Conservation (phyloP, 2,888 invertebrate species). For the Plutella xylostella region DNA sequence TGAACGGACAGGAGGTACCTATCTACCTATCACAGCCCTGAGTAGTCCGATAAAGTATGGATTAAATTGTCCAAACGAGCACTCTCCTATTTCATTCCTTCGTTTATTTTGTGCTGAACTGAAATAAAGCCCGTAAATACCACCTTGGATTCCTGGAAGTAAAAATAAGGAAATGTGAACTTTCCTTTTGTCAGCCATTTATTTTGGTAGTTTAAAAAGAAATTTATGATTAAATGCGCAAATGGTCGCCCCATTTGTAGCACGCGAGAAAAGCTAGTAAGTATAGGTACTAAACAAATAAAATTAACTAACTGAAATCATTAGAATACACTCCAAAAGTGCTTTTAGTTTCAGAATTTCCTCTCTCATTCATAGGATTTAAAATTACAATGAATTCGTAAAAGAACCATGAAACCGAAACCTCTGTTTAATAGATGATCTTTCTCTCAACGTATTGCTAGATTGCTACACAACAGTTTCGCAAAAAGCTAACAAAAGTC, state of each 20-base stretch:
- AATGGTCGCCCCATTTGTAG: neutral
- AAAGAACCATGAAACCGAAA: too few relatives aligned
- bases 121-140: too few relatives aligned
- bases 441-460: too few relatives aligned
- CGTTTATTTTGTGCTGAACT: too few relatives aligned
- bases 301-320: neutral
- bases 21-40: slow-evolving; percentile 8
- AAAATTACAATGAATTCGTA: neutral
- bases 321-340: neutral
- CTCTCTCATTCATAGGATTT: neutral
- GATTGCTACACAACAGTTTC: too few relatives aligned
- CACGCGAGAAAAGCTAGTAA: neutral
- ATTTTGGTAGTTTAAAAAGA: neutral
- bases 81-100: slow-evolving; percentile 1
- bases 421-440: too few relatives aligned
- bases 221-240: neutral
- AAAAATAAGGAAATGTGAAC: too few relatives aligned
- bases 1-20: too few relatives aligned
- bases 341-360: neutral
- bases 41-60: slow-evolving; percentile 8
- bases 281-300: neutral
- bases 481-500: too few relatives aligned
- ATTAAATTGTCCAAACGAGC: slow-evolving; percentile 6
- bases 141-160: too few relatives aligned
- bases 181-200: too few relatives aligned